Conservation (phyloP, 2,888 invertebrate genomes). For the Yponomeuta cagnagella region DNA sequence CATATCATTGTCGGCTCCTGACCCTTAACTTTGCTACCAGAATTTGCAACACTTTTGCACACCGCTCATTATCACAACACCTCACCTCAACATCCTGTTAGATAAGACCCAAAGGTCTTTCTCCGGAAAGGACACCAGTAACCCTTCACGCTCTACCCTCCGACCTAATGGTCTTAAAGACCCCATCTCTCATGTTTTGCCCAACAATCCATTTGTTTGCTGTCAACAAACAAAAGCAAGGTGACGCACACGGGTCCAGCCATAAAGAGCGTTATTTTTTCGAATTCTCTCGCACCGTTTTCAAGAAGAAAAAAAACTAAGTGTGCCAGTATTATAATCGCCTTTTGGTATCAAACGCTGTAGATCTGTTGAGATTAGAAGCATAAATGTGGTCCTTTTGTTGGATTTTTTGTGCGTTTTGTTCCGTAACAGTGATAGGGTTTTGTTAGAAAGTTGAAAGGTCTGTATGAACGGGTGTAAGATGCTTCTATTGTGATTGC, state of each 20-base stretch:
- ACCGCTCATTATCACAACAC: background rate
- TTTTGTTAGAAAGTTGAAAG: slow-evolving; percentile 59
- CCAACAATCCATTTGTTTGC: slow-evolving; percentile 72
- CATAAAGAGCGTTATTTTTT: slow-evolving; percentile 40
- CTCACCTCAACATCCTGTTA: slow-evolving; percentile 33
- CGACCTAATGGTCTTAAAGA: slow-evolving; percentile 54
- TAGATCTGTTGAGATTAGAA: slow-evolving; percentile 51
- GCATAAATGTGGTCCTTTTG: slow-evolving; percentile 43
- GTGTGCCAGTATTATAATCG: slow-evolving; percentile 61
- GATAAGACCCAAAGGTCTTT: slow-evolving; percentile 54
- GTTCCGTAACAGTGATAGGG: slow-evolving; percentile 35
- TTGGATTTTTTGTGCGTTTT: slow-evolving; percentile 44
- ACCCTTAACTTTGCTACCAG: background rate
- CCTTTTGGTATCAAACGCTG: slow-evolving; percentile 59
- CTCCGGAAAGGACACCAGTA: slow-evolving; percentile 62
- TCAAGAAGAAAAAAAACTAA: slow-evolving; percentile 56
- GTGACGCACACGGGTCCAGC: slow-evolving; percentile 43
- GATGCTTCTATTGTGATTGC: slow-evolving; percentile 48
- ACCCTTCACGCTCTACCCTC: slow-evolving; percentile 54
- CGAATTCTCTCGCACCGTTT: slow-evolving; percentile 31
- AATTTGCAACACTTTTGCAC: background rate
- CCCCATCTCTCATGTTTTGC: slow-evolving; percentile 54
- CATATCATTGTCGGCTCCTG: background rate
- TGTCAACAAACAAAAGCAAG: slow-evolving; percentile 69
- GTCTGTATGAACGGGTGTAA: slow-evolving; percentile 40